Base-by-base conservation (phyloP, 2,888 invertebrate genomes). In the Heliconius cydno region DNA sequence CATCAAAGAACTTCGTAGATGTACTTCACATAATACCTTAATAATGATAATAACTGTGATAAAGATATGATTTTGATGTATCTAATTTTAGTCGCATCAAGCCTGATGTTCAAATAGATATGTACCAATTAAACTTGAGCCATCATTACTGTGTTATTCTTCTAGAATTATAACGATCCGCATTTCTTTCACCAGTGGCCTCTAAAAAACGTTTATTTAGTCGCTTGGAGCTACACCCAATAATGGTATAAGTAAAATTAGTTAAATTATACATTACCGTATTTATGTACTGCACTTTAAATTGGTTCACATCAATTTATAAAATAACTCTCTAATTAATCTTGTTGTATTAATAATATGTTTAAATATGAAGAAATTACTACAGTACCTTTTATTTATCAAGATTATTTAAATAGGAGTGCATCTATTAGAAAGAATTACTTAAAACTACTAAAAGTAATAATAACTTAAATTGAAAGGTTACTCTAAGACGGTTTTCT, bases 1-100 rank as follows among this genome's bases (percentile, higher is more conserved):
- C 57, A 34, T 22, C 30, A 60, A 57, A 73, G 28, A 60, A 72
- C 57, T n/a, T 76, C 60, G 28, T 28, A 66, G 60, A 30, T 79
- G 63, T 79, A 79, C 81, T 80, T 82, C 65, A 78, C 83, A 86
- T 86, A 88, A 88, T 85, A 86, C 86, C 88, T 86, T 88, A 88
- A 90, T 90, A 87, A 89, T 86, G 85, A 84, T 92, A 90, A 92
- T 90, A 85, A 86, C 85, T 88, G 85, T 90, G 90, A 92, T 92
- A 90, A 89, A 92, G 91, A 90, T 90, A 91, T 92, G 90, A 90
- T 90, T 91, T 78, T 63, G 30, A 57, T 65, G 41, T 74, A 60
- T 74, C 67, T 73, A 73, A 65, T 72, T 67, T 67, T 38, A 75
- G 60, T 78, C 68, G 41, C 68, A 74, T 74, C 74, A 41, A 86